Evolutionary conservation across 2,113 vertebrate species (phyloP).

Genomic region (Prunella himalayana): DNA sequence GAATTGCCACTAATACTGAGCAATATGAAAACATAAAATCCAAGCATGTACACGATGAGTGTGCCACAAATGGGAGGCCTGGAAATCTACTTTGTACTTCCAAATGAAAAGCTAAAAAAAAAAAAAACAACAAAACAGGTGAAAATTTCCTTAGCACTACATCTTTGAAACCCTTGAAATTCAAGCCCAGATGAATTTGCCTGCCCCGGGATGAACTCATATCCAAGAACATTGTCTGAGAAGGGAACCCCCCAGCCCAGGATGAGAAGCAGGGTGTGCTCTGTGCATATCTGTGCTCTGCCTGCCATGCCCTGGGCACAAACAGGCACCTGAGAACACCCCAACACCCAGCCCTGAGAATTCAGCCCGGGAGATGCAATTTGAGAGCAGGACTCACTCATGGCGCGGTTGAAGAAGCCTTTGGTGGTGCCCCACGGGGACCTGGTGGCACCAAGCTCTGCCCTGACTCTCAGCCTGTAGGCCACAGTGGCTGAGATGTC

Average conservation of each 20-base stretch:
- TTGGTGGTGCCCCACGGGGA: conserved; percentile 61
- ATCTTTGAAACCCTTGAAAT: not conserved
- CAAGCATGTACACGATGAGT: not conserved
- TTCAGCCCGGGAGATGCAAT: rapidly evolving
- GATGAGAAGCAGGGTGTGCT: not conserved
- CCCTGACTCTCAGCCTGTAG: conserved; percentile 65
- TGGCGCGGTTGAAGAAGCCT: conserved; percentile 63
- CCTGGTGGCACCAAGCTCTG: not conserved
- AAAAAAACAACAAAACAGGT: not conserved
- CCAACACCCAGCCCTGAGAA: rapidly evolving
- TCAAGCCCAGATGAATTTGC: not conserved
- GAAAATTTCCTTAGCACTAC: not conserved
- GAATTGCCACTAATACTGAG: not conserved
- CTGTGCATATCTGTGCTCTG: not conserved
- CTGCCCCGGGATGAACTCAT: not conserved
- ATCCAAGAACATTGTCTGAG: not conserved
- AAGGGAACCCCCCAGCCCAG: not conserved
- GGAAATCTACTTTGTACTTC: not conserved
- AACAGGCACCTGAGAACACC: no score
- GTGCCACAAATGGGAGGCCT: not conserved
- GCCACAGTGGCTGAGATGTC: conserved; percentile 68
- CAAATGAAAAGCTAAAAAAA: not conserved
- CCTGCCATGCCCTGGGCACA: not conserved
- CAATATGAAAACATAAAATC: not conserved
- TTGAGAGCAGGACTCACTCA: conserved; percentile 41